Percentiles rank a stretch among this genome's conserved stretches.
Conservation (phyloP, 2,797 vertebrate species). For the Sparidentex hasta region DNA sequence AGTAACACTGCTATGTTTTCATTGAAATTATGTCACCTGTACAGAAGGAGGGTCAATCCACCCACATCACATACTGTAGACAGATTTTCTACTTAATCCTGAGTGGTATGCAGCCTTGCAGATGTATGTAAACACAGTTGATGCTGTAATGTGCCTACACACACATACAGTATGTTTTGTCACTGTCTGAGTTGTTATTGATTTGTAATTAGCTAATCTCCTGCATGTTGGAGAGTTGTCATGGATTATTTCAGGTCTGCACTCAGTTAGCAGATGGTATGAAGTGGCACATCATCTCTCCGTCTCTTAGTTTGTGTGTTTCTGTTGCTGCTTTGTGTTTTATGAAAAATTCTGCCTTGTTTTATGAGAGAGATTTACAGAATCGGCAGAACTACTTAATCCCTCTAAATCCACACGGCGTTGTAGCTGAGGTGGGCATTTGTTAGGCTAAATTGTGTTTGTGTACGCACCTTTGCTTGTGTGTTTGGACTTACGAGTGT, state of each 20-base stretch:
- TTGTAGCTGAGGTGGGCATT: slow-evolving; percentile 25
- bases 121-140: no score
- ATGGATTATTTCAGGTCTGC: not conserved
- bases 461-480: not conserved
- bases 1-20: no score
- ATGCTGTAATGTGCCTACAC: not conserved
- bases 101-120: no score
- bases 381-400: slow-evolving; percentile 35
- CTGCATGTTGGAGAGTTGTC: not conserved
- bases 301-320: not conserved
- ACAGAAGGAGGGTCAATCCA: no score
- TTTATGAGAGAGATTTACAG: slow-evolving; percentile 24
- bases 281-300: not conserved
- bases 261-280: not conserved
- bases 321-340: not conserved
- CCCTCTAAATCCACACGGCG: slow-evolving; percentile 49
- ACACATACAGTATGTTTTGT: no score
- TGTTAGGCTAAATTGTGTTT: not conserved
- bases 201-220: slow-evolving; percentile 19
- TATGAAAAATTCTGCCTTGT: slow-evolving; percentile 22
- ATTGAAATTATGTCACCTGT: no score
- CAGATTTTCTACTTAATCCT: no score
- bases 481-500: not conserved
- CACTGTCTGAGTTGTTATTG: slow-evolving; percentile 15
- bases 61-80: no score